Base-by-base conservation (phyloP, 2,888 invertebrate species). In the Dynastes tityus region DNA sequence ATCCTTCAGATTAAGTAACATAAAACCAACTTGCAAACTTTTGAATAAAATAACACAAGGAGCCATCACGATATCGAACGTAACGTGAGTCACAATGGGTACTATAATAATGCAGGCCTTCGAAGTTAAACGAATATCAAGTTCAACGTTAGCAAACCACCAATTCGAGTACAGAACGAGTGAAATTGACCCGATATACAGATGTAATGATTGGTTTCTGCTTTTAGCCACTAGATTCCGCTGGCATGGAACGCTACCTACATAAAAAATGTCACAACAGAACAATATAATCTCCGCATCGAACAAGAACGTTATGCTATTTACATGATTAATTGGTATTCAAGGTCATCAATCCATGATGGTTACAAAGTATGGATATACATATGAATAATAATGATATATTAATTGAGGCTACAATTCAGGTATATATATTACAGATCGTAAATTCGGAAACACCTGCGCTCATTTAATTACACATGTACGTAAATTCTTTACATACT, bases 181-280 rank as follows among this genome's bases (percentile, higher is more conserved):
- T 40, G 71, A 71, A 71, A 53, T 70, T 53, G 55, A 71, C 58
- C 37, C 55, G 55, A 37, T 58, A n/a, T 58, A 32, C 32, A 55
- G 65, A 65, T 8, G 53, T 64, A 64, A 65, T 51, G 63, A 68
- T 61, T 63, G 63, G 82, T 83, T 82, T 82, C 77, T 88, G 89
- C 86, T 89, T 89, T 80, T 87, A 85, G 81, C 89, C 90, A 84
- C 89, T 88, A 83, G 90, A 89, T 83, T 89, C 89, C 86, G 87
- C 89, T 78, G 8, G 53, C 37, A 16, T 71, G 32, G 55, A 71
- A 83, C 87, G 77, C 40, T 37, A 45, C 22, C 63, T 78, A 83
- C 80, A 86, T 86, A 70, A 80, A 88, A 78, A 81, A 84, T 79
- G 84, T 87, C 80, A 89, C 89, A 82, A 86, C 65, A 65, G 32